A percentile compares a stretch with the other conserved stretches of the same genome.
phyloP scores from a whole-genome alignment of 2,888 invertebrate genomes.

The Philereme transversata region DNA sequence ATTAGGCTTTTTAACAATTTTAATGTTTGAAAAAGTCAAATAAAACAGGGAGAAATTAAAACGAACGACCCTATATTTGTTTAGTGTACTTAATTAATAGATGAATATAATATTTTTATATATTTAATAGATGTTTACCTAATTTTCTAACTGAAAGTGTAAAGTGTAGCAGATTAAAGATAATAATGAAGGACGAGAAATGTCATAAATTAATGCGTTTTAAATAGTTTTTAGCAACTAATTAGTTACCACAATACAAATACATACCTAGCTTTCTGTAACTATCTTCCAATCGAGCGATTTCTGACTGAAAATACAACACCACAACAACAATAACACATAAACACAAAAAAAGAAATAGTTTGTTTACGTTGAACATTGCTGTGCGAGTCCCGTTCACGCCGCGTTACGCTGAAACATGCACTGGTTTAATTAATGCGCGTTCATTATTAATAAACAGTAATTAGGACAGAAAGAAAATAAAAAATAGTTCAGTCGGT shows the following conservation, averaged over 20 bases:
- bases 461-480: constrained; percentile 63
- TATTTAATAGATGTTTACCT: too few species aligned
- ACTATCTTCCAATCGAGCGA: constrained; percentile 69
- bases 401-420: constrained; percentile 56
- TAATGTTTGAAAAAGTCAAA: too few species aligned
- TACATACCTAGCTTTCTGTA: constrained; percentile 70
- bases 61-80: too few species aligned
- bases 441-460: constrained; percentile 69
- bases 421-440: constrained; percentile 62
- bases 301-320: constrained; percentile 78
- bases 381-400: constrained; percentile 50
- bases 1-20: too few species aligned
- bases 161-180: too few species aligned
- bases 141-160: constrained; percentile 1
- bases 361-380: constrained; percentile 78
- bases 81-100: too few species aligned
- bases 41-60: too few species aligned
- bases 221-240: constrained; percentile 3
- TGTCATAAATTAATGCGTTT: not conserved
- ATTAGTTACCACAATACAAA: constrained; percentile 1
- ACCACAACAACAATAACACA: constrained; percentile 74
- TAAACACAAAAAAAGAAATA: constrained; percentile 74
- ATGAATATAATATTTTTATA: too few species aligned
- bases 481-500: constrained; percentile 39
- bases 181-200: too few species aligned